phyloP scores from a whole-genome alignment of 2,797 vertebrate genomes.

The Rhynchonycteris naso region DNA sequence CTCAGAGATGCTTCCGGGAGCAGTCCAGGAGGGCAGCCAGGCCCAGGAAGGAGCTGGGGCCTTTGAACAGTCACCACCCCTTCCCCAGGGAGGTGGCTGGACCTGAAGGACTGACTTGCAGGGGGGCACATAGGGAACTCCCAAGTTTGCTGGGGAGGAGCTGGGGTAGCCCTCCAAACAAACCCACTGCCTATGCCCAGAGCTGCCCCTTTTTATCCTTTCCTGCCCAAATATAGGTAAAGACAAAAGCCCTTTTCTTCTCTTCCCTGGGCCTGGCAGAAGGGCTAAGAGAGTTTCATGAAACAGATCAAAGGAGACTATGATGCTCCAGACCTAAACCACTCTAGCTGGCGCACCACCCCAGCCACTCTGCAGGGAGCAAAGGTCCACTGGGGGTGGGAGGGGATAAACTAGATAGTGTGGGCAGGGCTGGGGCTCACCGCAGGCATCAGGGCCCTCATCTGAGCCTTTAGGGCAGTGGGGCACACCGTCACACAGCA shows the following conservation, averaged over 20 bases:
- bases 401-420: not conserved
- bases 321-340: not conserved
- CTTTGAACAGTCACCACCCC: not conserved
- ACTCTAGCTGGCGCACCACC: not conserved
- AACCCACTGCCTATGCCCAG: not conserved
- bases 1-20: not conserved
- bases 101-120: not conserved
- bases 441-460: conserved; percentile 89
- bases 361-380: not conserved
- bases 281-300: not conserved
- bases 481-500: conserved; percentile 90
- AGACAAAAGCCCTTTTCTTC: not conserved
- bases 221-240: not conserved
- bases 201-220: not conserved
- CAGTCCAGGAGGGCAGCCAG: not conserved
- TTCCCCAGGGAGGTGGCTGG: not conserved
- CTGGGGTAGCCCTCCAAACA: not conserved
- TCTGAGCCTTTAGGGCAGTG: conserved; percentile 92
- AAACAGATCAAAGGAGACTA: not conserved
- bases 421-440: conserved; percentile 77
- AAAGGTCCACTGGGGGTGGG: not conserved
- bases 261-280: not conserved
- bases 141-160: not conserved
- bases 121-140: too few species aligned
- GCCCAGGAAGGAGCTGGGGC: not conserved